Base-by-base conservation (phyloP, 2,113 vertebrate species). In the Notarius quadriscutis region DNA sequence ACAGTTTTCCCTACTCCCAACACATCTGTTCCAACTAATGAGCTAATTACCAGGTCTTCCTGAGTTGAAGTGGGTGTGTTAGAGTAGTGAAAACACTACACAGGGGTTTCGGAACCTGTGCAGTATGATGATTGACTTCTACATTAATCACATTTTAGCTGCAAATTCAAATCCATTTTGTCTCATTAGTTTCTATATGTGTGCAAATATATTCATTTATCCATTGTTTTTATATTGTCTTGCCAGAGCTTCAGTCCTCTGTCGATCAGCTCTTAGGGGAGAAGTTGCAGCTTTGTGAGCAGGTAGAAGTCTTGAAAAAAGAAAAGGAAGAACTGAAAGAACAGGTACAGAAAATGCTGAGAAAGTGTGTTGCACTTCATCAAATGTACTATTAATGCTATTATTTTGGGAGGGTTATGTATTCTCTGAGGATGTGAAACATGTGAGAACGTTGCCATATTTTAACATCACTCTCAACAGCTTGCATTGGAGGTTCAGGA, bases 241-340 rank as follows among this genome's bases (percentile, higher is more conserved):
- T 87, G 30, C 71, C 85, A 97, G 96, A 94, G 9, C 89, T 96
- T 34, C 96, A 96, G 93, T 90, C 88, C 0, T 92, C 92, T 50
- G 75, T 96, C 41, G 95, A 95, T 17, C 85, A 84, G 57, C 92
- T 97, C 57, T 83, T 96, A 87, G 88, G 87, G 5, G 95, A 96
- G 88, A 95, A 93, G 90, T 92, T 95, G 81, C 93, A 94, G 22
- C 92, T 96, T 80, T 83, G 89, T 62, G 78, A 89, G 55, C 94
- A 94, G 82, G 89, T 96, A 71, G 93, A 94, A n/a, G 86, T 91
- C 25, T 92, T 96, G 83, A 94, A 91, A 89, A 90, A 75, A 62
- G 92, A 94, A 58, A 92, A 92, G 81, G 75, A 51, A 22, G 90
- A 90, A 10, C 92, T 97, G 48, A 93, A 81, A 83, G 92, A 93